phyloP scores from a whole-genome alignment of 2,888 invertebrate species.

The Zygothrica quintamaculata region DNA sequence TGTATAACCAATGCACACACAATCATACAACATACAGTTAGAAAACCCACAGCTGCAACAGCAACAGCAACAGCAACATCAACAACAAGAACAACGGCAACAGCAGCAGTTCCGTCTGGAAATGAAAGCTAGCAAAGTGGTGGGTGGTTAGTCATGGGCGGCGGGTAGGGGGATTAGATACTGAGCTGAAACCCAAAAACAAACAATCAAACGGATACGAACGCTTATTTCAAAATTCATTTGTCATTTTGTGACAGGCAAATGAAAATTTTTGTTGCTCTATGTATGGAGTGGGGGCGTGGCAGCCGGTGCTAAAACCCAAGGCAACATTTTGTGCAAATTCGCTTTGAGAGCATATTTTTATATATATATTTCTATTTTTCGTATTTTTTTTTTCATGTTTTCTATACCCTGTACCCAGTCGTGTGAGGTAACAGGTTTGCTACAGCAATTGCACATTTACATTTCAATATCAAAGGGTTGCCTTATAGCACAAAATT shows the following conservation, averaged over 20 bases:
- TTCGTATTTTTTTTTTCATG: slow-evolving; percentile 1
- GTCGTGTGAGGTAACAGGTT: too few relatives aligned
- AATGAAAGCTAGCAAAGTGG: neutral
- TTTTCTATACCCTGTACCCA: slow-evolving; percentile 1
- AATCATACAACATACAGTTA: slow-evolving; percentile 9
- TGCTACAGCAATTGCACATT: too few relatives aligned
- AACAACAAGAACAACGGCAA: slow-evolving; percentile 11
- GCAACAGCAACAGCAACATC: neutral
- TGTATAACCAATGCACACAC: too few relatives aligned
- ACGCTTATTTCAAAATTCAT: slow-evolving; percentile 79
- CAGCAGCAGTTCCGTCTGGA: slow-evolving; percentile 45
- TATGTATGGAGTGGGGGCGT: slow-evolving; percentile 6
- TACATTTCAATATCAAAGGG: too few relatives aligned
- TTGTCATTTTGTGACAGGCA: slow-evolving; percentile 79
- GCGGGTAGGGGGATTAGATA: slow-evolving; percentile 38
- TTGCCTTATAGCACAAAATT: too few relatives aligned
- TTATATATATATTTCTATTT: slow-evolving; percentile 1
- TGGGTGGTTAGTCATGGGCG: neutral
- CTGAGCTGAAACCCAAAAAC: slow-evolving; percentile 46
- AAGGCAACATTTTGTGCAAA: slow-evolving; percentile 48
- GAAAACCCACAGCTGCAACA: slow-evolving; percentile 27
- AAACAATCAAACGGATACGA: slow-evolving; percentile 73
- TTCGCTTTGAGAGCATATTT: slow-evolving; percentile 37
- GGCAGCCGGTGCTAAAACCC: slow-evolving; percentile 30
- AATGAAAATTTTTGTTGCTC: slow-evolving; percentile 54